Base-by-base conservation (phyloP, 1,140 invertebrate genomes). In the Uloborus diversus region DNA sequence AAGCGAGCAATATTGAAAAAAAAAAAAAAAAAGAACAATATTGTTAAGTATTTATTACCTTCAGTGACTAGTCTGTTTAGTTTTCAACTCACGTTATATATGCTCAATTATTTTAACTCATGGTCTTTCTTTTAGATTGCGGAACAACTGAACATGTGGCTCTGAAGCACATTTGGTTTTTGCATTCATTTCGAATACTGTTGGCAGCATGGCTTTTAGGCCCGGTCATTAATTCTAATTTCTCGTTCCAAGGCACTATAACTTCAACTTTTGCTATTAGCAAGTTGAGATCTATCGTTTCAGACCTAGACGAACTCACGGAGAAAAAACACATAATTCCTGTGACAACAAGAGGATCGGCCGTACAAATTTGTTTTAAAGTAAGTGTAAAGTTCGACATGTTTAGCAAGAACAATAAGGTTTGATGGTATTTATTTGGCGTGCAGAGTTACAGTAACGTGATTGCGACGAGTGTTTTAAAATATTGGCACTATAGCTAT, bases 301-400 rank as follows among this genome's bases (percentile, higher is more conserved):
- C 69, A 20, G 56, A 51, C 23, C 35, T 73, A 20, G 69, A 73
- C 1, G 56, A 73, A 47, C 5, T 73, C 14, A 5, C 3, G 3
- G 17, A 11, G 23, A 61, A 73, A 20, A 59, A 20, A n/a, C 17
- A 20, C 0, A 14, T 73, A n/a, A 49, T 61, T 28, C 69, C 69
- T 23, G 57, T 73, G 23, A 49, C 28, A 1, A 61, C 37, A 7
- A 73, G 23, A 47, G 69, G 69, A 2, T 73, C 69, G 3, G 53
- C 69, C 1, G 69, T 73, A 20, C 33, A 73, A n/a, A 73, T 73
- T n/a, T 73, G 69, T 23, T 73, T 73, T 17, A 73, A 33, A 56
- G 69, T 73, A 17, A 32, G 11, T 32, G 4, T 25, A 30, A 59
- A 17, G 9, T n/a, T n/a, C n/a, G n/a, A n/a, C n/a, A n/a, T n/a